A percentile compares a stretch with the other conserved stretches of the same genome.
These are phyloP conservation scores for Nephrotoma appendiculata DNA, from an alignment of 2,888 invertebrate species.

Conservation along the genomic window DNA sequence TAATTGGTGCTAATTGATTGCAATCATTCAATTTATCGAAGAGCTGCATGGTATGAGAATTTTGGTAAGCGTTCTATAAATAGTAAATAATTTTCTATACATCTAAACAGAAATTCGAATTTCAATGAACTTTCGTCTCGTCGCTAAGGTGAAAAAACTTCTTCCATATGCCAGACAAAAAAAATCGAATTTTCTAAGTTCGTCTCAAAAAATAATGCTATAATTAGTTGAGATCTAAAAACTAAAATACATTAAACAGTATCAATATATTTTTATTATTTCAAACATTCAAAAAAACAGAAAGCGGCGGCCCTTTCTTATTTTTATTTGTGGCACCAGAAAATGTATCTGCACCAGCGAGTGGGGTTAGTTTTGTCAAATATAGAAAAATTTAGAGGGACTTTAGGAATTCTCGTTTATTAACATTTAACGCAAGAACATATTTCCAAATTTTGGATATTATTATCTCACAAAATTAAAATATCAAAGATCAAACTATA, in stretches of 20 bases:
- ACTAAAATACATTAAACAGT: background rate
- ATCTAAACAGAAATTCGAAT: background rate
- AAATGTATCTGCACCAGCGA: background rate
- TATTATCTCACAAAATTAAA: background rate
- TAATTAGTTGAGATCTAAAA: background rate
- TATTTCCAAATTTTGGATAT: background rate
- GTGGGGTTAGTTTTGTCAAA: background rate
- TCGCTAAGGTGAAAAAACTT: background rate
- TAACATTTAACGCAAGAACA: background rate
- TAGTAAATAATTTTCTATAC: background rate
- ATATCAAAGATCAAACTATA: background rate
- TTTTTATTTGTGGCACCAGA: background rate
- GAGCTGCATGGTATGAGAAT: too few species aligned
- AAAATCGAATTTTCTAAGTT: background rate
- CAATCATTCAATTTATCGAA: background rate
- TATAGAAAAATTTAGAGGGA: background rate
- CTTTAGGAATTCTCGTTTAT: background rate
- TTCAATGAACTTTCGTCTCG: background rate
- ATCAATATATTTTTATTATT: background rate
- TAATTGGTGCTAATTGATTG: background rate
- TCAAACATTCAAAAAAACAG: background rate
- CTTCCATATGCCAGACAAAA: background rate
- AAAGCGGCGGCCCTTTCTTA: background rate
- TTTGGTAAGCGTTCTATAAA: background rate
- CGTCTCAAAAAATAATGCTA: background rate